phyloP scores from a whole-genome alignment of 2,797 vertebrate species.

The Xenops minutus region DNA sequence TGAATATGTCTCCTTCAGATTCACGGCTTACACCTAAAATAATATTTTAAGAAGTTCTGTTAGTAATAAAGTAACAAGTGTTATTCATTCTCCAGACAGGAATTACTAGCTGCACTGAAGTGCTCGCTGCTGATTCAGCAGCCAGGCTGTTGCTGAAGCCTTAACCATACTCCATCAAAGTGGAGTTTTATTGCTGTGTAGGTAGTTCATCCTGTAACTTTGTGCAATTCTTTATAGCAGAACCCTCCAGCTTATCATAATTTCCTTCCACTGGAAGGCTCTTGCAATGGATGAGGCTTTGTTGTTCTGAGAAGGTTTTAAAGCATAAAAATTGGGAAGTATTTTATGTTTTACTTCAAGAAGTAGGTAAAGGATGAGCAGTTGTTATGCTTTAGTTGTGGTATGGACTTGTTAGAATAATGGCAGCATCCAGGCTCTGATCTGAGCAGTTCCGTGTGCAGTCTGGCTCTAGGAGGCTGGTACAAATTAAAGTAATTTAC shows the following conservation, averaged over 20 bases:
- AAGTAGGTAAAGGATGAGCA: neutral
- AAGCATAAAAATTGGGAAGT: neutral
- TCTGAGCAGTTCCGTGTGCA: neutral
- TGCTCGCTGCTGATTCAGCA: constrained; percentile 60
- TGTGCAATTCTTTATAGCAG: neutral
- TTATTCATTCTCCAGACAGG: constrained; percentile 12
- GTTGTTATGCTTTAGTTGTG: neutral
- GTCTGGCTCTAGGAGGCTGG: neutral
- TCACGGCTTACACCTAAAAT: constrained; percentile 41
- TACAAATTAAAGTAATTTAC: neutral
- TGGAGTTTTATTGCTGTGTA: constrained; percentile 16
- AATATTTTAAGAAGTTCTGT: constrained; percentile 44
- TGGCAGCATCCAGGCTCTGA: neutral
- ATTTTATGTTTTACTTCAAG: neutral
- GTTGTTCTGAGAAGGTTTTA: neutral
- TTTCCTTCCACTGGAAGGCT: neutral
- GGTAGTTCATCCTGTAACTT: constrained; percentile 16
- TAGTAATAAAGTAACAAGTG: constrained; percentile 27
- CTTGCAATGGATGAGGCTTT: neutral
- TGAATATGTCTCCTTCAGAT: neutral
- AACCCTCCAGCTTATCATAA: neutral
- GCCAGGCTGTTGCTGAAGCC: neutral
- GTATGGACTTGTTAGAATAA: neutral
- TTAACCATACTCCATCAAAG: constrained; percentile 4
- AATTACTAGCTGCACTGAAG: neutral